These are phyloP conservation scores for Danio tinwini DNA, from an alignment of 2,797 vertebrate genomes.

Conservation along the genomic window DNA sequence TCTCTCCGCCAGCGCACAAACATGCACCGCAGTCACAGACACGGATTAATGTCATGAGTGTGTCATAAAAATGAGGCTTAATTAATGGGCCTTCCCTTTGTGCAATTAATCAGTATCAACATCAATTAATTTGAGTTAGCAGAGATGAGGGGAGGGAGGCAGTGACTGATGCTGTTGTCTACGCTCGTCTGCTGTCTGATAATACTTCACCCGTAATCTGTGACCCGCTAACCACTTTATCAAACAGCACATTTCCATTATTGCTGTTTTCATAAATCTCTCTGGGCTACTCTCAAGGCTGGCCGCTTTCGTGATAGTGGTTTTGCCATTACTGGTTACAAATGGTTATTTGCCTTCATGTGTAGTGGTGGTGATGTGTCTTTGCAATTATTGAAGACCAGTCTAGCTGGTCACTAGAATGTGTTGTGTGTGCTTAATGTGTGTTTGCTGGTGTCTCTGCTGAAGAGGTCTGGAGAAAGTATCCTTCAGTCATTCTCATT, in stretches of 20 bases:
- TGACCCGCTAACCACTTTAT: constrained; percentile 25
- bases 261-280: constrained; percentile 31
- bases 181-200: constrained; percentile 19
- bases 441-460: background rate
- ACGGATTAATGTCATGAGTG: constrained; percentile 61
- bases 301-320: background rate
- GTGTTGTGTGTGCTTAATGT: background rate
- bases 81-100: constrained; percentile 66
- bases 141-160: constrained; percentile 34
- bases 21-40: constrained; percentile 51
- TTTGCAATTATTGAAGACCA: constrained; percentile 16
- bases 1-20: constrained; percentile 10
- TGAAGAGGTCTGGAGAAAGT: background rate
- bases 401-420: background rate
- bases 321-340: background rate
- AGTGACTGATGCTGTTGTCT: constrained; percentile 44
- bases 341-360: background rate
- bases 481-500: background rate
- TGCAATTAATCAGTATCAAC: constrained; percentile 66
- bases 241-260: constrained; percentile 21
- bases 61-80: constrained; percentile 65
- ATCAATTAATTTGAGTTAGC: constrained; percentile 64
- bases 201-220: constrained; percentile 44
- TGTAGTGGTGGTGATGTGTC: background rate
- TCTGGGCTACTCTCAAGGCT: background rate